phyloP scores from a whole-genome alignment of 2,797 vertebrate genomes.

The Anguilla marmorata region DNA sequence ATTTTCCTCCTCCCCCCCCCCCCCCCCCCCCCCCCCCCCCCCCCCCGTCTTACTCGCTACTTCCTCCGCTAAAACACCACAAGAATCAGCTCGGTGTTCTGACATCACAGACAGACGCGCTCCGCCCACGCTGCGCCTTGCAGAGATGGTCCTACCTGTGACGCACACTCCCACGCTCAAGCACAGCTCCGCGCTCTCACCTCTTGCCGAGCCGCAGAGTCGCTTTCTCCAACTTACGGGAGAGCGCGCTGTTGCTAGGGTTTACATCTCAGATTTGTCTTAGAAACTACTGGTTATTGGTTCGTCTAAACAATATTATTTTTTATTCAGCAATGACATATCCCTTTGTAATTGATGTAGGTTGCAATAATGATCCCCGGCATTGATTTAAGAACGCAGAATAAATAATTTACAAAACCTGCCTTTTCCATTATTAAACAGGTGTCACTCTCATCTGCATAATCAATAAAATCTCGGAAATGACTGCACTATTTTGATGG shows the following conservation, averaged over 20 bases:
- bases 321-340: not conserved
- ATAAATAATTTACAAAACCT: not conserved
- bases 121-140: slow-evolving; percentile 59
- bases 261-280: not conserved
- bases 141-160: slow-evolving; percentile 61
- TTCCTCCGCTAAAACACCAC: slow-evolving; percentile 37
- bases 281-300: not conserved
- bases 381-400: not conserved
- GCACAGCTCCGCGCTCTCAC: no score
- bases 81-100: slow-evolving; percentile 40
- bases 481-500: no score
- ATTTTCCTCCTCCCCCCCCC: no score
- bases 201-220: slow-evolving; percentile 47
- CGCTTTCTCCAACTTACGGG: not conserved
- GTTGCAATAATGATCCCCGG: not conserved
- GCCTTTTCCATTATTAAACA: no score
- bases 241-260: slow-evolving; percentile 10
- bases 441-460: no score
- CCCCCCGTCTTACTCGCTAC: slow-evolving; percentile 49
- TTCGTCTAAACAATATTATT: not conserved
- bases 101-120: slow-evolving; percentile 65
- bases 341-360: not conserved
- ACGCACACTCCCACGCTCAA: slow-evolving; percentile 59
- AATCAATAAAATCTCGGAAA: no score
- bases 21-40: slow-evolving; percentile 26